These are phyloP conservation scores for Phlogophora meticulosa DNA, from an alignment of 2,888 invertebrate species.

Conservation along the genomic window DNA sequence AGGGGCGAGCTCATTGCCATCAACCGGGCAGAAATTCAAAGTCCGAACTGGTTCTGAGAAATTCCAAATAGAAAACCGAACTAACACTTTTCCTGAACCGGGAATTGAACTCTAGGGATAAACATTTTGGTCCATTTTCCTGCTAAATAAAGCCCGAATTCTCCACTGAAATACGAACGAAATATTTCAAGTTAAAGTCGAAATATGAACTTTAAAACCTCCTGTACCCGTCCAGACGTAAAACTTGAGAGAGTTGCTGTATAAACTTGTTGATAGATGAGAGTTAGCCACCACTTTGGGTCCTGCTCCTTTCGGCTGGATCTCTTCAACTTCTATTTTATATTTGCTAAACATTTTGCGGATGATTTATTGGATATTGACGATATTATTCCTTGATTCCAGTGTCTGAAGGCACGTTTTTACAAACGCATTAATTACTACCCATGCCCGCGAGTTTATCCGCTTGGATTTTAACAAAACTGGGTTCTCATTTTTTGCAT, in stretches of 20 bases:
- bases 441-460: no score
- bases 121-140: not conserved
- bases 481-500: no score
- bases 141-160: not conserved
- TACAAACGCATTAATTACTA: no score
- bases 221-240: constrained; percentile 5
- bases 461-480: no score
- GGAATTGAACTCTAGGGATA: not conserved
- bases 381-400: not conserved
- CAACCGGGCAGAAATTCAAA: no score
- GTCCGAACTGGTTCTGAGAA: no score
- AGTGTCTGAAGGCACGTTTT: no score
- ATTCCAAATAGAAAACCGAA: no score
- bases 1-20: no score
- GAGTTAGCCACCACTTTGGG: constrained; percentile 61
- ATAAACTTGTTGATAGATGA: constrained; percentile 69
- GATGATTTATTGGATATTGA: constrained; percentile 21
- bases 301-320: constrained; percentile 24
- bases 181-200: constrained; percentile 36
- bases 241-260: constrained; percentile 57
- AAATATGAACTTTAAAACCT: constrained; percentile 62
- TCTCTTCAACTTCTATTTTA: constrained; percentile 39
- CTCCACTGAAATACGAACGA: constrained; percentile 18
- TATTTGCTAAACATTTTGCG: constrained; percentile 36
- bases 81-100: not conserved